These are phyloP conservation scores for Elaeidobius kamerunicus DNA, from an alignment of 2,888 invertebrate species.

Conservation along the genomic window DNA sequence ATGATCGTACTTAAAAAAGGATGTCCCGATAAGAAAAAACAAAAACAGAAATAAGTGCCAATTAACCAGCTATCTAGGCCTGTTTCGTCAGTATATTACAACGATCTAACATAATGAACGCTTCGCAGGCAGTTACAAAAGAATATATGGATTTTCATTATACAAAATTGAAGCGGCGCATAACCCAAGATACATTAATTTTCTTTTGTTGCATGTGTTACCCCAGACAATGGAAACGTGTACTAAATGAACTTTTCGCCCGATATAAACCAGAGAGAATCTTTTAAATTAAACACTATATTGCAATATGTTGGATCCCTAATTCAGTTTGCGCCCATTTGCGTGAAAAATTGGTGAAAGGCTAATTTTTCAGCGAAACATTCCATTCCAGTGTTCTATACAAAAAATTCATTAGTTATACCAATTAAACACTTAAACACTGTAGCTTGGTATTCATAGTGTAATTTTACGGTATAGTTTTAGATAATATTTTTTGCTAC, in stretches of 20 bases:
- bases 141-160: conserved; percentile 29
- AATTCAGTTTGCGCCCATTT: too few species aligned
- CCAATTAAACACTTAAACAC: too few species aligned
- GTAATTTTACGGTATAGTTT: too few species aligned
- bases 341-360: too few species aligned
- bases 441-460: too few species aligned
- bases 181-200: conserved; percentile 29
- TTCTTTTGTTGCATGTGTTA: conserved; percentile 29
- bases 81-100: conserved; percentile 19
- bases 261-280: conserved; percentile 18
- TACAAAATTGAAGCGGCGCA: conserved; percentile 25
- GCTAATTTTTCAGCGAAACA: too few species aligned
- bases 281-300: conserved; percentile 21
- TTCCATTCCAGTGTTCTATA: too few species aligned
- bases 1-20: too few species aligned
- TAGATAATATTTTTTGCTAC: too few species aligned
- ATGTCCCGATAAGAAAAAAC: too few species aligned
- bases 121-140: conserved; percentile 20
- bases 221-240: conserved; percentile 21
- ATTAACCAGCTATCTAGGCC: conserved; percentile 7
- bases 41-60: too few species aligned
- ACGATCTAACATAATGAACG: conserved; percentile 18
- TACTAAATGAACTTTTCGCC: conserved; percentile 21
- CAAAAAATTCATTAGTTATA: too few species aligned
- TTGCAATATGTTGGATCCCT: conserved; percentile 11